Percentiles rank a stretch among this genome's conserved stretches.
Conservation (phyloP, 2,113 vertebrate species). For the Desmodus rotundus region DNA sequence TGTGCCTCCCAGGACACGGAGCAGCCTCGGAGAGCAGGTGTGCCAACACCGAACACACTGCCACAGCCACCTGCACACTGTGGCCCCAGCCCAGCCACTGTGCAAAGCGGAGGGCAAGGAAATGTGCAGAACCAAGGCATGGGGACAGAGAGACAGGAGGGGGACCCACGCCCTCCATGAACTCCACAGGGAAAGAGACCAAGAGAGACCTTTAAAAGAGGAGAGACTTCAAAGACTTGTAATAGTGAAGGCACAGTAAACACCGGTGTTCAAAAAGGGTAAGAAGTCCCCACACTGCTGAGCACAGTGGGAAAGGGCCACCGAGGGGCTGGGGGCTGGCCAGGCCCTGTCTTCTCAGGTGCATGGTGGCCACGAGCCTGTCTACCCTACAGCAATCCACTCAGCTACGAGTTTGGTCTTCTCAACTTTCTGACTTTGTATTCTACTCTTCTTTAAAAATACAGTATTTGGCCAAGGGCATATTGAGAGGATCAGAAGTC, state of each 20-base stretch:
- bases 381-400: no score
- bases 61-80: not conserved
- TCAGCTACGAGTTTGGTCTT: not conserved
- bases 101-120: not conserved
- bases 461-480: not conserved
- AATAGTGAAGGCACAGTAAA: not conserved
- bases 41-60: not conserved
- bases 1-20: not conserved
- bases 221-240: accelerated
- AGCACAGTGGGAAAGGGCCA: not conserved
- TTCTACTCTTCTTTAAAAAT: not conserved
- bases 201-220: not conserved
- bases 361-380: accelerated
- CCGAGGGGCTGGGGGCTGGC: not conserved
- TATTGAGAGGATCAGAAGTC: not conserved
- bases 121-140: not conserved
- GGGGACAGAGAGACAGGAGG: not conserved
- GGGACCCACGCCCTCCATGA: not conserved
- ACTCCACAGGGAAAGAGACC: not conserved
- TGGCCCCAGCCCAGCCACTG: not conserved
- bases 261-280: not conserved
- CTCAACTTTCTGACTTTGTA: not conserved
- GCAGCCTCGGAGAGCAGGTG: not conserved
- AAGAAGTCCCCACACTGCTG: not conserved
- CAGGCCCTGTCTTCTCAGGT: not conserved